Evolutionary conservation across 2,113 vertebrate genomes (phyloP).

Genomic region (Oncorhynchus mykiss): DNA sequence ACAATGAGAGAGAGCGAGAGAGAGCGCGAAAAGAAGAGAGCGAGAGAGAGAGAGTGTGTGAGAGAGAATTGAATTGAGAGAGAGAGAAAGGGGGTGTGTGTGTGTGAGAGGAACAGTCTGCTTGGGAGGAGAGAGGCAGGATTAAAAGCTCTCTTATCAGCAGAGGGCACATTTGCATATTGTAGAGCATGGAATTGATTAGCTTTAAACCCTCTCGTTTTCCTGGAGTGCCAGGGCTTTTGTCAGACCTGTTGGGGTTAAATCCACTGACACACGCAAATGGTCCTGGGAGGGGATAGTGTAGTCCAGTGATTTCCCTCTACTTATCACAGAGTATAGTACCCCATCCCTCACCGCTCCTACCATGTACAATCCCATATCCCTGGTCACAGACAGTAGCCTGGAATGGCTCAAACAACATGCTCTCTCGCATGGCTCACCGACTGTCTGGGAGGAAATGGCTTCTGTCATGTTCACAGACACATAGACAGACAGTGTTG

Average conservation of each 20-base stretch:
- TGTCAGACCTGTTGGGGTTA: slow-evolving; percentile 65
- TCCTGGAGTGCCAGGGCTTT: slow-evolving; percentile 67
- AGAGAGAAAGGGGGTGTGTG: slow-evolving; percentile 17
- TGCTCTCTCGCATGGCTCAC: too few relatives aligned
- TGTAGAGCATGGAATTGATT: slow-evolving; percentile 72
- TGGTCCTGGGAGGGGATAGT: not conserved
- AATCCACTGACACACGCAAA: slow-evolving; percentile 57
- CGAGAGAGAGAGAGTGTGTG: too few relatives aligned
- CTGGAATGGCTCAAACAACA: too few relatives aligned
- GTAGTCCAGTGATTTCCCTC: not conserved
- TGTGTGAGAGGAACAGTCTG: slow-evolving; percentile 60
- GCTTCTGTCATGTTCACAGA: not conserved
- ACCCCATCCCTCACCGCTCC: slow-evolving; percentile 1
- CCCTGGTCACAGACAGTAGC: not conserved
- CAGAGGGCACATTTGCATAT: slow-evolving; percentile 74
- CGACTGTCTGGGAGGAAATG: too few relatives aligned
- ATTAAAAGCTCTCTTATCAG: slow-evolving; percentile 78
- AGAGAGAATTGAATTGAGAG: too few relatives aligned
- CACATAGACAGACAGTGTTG: not conserved
- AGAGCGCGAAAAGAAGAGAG: slow-evolving; percentile 33
- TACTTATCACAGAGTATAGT: slow-evolving; percentile 17
- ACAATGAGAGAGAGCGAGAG: slow-evolving; percentile 15
- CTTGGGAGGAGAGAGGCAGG: slow-evolving; percentile 65
- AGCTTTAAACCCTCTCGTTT: slow-evolving; percentile 72
- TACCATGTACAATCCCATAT: slow-evolving; percentile 8